phyloP scores from a whole-genome alignment of 2,113 vertebrate genomes.

The Myiagra hebetior region DNA sequence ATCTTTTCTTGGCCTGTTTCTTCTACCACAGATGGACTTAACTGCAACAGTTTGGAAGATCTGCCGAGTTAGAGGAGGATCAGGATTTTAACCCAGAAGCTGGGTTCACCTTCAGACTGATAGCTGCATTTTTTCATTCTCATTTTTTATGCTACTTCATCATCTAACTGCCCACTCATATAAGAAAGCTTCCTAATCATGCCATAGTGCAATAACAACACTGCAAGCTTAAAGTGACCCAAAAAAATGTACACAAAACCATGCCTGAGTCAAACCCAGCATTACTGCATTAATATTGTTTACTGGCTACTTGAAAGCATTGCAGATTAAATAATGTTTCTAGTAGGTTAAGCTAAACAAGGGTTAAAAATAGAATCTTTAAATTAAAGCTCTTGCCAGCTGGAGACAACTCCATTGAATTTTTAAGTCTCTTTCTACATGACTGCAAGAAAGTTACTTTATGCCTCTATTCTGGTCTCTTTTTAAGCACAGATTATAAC shows the following conservation, averaged over 20 bases:
- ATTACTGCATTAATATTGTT: background rate
- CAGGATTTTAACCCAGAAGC: background rate
- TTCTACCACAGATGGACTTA: background rate
- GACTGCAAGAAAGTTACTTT: background rate
- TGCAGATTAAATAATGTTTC: background rate
- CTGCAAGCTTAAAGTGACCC: background rate
- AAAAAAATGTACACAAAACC: background rate
- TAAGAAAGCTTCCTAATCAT: background rate
- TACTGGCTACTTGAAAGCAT: background rate
- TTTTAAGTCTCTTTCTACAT: background rate
- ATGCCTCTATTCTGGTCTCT: background rate
- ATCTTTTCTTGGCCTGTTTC: background rate
- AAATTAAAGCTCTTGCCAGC: background rate
- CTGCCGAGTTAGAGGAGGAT: background rate
- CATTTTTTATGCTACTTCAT: background rate
- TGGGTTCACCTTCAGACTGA: background rate
- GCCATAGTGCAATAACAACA: background rate
- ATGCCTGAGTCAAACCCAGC: background rate
- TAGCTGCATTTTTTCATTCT: background rate
- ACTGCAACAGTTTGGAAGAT: background rate
- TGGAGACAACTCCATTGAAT: background rate
- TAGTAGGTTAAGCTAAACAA: background rate
- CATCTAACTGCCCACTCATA: background rate
- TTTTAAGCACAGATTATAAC: background rate
- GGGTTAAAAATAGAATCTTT: background rate